A percentile compares a stretch with the other conserved stretches of the same genome.
Evolutionary conservation across 2,113 vertebrate species (phyloP).

Genomic region (Haplotaxodon microlepis): DNA sequence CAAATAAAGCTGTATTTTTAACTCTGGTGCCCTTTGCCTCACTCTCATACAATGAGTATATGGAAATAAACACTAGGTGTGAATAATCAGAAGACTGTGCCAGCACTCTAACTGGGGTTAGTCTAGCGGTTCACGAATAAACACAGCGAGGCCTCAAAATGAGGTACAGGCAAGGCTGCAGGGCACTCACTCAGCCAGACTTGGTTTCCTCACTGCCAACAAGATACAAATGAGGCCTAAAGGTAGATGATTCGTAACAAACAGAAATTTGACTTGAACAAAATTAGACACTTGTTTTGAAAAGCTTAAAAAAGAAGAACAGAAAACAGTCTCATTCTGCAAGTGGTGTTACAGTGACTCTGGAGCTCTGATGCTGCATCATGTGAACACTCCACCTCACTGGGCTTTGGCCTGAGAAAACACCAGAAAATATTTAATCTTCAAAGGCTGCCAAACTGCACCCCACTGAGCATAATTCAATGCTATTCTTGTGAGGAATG

Average conservation of each 20-base stretch:
- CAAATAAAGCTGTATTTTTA: constrained; percentile 1
- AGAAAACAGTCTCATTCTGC: background rate
- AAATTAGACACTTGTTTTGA: background rate
- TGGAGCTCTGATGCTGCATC: background rate
- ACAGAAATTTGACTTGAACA: background rate
- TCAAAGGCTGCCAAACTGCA: constrained; percentile 52
- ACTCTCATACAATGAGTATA: background rate
- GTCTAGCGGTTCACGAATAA: background rate
- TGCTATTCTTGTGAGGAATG: constrained; percentile 65
- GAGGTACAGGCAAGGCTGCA: background rate
- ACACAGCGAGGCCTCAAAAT: background rate
- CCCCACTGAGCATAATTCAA: constrained; percentile 53
- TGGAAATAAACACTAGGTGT: constrained; percentile 25
- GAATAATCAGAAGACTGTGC: background rate
- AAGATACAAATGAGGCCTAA: background rate
- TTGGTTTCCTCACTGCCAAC: background rate
- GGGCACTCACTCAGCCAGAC: background rate
- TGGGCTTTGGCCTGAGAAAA: constrained; percentile 47
- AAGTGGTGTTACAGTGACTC: background rate
- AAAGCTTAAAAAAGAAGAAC: background rate
- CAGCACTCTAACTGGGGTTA: background rate
- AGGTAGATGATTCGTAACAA: background rate
- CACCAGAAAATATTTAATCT: constrained; percentile 51
- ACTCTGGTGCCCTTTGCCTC: background rate
- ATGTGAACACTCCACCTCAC: background rate